Evolutionary conservation across 2,888 invertebrate species (phyloP).

Genomic region (Drosophila recens): DNA sequence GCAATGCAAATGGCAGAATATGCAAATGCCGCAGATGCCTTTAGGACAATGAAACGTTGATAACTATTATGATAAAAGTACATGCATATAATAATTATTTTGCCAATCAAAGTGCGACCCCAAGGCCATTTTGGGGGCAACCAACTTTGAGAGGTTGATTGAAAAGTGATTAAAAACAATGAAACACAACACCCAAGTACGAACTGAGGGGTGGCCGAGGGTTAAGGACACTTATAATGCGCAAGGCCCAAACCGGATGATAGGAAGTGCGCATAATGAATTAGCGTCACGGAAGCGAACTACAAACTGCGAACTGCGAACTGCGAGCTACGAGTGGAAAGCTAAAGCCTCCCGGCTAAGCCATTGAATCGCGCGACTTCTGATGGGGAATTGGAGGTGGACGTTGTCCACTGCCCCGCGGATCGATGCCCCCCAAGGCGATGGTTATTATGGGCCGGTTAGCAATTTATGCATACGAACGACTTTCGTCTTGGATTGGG

Average conservation of each 20-base stretch:
- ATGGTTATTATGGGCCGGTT: conserved; percentile 35
- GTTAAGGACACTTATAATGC: not conserved
- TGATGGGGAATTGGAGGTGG: conserved; percentile 25
- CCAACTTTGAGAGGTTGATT: conserved; percentile 13
- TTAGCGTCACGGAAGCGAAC: conserved; percentile 68
- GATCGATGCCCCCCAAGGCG: conserved; percentile 33
- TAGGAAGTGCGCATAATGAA: conserved; percentile 77
- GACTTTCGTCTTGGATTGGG: conserved; percentile 7
- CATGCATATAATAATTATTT: conserved; percentile 48
- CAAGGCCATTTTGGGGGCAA: conserved; percentile 17
- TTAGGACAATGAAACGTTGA: conserved; percentile 23
- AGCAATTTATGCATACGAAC: conserved; percentile 57
- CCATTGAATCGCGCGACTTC: conserved; percentile 20
- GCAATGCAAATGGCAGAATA: conserved; percentile 37
- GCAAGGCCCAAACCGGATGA: conserved; percentile 49
- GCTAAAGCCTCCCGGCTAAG: conserved; percentile 25
- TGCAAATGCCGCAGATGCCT: conserved; percentile 36
- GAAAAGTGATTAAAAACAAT: conserved; percentile 77
- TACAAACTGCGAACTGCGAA: conserved; percentile 40
- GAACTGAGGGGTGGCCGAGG: not conserved
- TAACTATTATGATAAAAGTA: conserved; percentile 46
- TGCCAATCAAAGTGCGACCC: conserved; percentile 56
- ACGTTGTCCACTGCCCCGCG: conserved; percentile 17
- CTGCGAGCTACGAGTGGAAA: conserved; percentile 47
- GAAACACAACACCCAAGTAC: conserved; percentile 32